Base-by-base conservation (phyloP, 2,113 vertebrate species). In the Riparia riparia region DNA sequence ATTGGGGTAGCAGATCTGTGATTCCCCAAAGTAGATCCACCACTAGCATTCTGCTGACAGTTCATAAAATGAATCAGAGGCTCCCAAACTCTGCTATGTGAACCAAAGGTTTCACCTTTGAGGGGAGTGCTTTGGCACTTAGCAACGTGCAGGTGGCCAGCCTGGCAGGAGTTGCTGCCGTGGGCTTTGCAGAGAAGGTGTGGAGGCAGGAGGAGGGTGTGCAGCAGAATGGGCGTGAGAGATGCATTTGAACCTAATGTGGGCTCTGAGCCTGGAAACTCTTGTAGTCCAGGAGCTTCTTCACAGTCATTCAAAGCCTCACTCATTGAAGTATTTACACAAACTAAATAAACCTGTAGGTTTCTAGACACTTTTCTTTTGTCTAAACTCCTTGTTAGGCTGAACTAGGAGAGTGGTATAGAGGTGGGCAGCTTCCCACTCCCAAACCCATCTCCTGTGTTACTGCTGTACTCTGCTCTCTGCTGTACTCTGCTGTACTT, bases 241-340 rank as follows among this genome's bases (percentile, higher is more conserved):
- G 42, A 25, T 14, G 4, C 24, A 3, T 2, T 7, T 0, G 0
- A 76, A 24, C 25, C 24, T 53, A 53, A 42, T 22, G 5, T 1
- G 5, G 41, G 7, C 32, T 39, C 50, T 39, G n/a, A 73, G 41
- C 15, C 70, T 61, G 51, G 24, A 71, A 73, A 42, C 17, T 34
- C 45, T 24, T 34, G 24, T 14, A 26, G 10, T 57, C 54, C 12
- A 41, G 32, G 16, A 56, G 4, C 10, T 5, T 72, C 49, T 58
- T 81, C 44, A n/a, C 5, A 61, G 42, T 29, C 57, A n/a, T 34
- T 90, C 73, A 84, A 39, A 79, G 16, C 24, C 18, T 64, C 17
- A 14, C 20, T 73, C 6, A 26, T 3, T 42, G 14, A 72, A 65
- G 3, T 31, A 5, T 72, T 64, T 37, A 24, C n/a, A 57, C 26